Base-by-base conservation (phyloP, 2,113 vertebrate species). In the Sinocyclocheilus maitianheensis region DNA sequence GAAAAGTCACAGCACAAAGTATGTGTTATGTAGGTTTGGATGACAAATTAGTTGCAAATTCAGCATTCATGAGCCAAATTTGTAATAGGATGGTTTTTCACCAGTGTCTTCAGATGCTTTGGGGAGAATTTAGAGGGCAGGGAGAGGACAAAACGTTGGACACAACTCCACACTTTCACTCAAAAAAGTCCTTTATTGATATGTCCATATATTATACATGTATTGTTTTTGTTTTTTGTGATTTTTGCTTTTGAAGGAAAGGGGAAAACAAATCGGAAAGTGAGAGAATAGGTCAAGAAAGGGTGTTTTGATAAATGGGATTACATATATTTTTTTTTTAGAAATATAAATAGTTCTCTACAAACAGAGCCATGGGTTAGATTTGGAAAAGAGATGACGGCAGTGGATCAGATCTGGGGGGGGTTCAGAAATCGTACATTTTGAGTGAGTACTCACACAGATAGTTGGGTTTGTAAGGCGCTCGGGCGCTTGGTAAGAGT, bases 391-490 rank as follows among this genome's bases (percentile, higher is more conserved):
- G 60, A 65, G 74, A 71, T 79, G 20, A 37, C 5, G 48, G 63
- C 55, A 65, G 51, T 76, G 81, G 55, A 65, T 65, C 14, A 60
- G 75, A 37, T 37, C 30, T 2, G 71, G 79, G n/a, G n/a, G 26
- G 60, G n/a, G 83, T 22, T 86, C 93, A 88, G 69, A 93, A 94
- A 90, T 93, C 91, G 74, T 91, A 92, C 67, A 93, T 92, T 92
- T 91, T 93, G 87, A 93, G 89, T 26, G 94, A 94, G 96, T 97
- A 99, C 98, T 99, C 97, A 99, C 98, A 98, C 96, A 97, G 96
- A 96, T 98, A 98, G 46, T 97, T 97, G 94, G 97, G 96, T 97
- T 98, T 99, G 96, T 99, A 98, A 94, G 97, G 97, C 94, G 96
- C 96, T 94, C 96, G 94, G 95, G 96, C 95, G 95, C 96, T 96